A percentile compares a stretch with the other conserved stretches of the same genome.
phyloP scores from a whole-genome alignment of 1,140 invertebrate genomes.

The Hestina assimilis region DNA sequence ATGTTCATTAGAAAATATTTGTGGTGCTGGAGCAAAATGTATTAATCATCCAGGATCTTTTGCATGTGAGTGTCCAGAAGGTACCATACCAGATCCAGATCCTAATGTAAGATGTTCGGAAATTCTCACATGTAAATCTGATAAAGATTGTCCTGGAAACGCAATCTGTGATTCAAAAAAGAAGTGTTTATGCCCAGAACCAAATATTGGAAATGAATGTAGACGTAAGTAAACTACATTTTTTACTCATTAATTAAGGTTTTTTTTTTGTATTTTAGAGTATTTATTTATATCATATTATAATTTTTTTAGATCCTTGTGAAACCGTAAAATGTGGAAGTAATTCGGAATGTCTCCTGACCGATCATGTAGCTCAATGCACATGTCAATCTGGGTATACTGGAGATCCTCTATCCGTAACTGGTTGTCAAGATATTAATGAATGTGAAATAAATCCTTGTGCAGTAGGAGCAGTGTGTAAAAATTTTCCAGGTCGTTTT shows the following conservation, averaged over 20 bases:
- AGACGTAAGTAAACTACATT: constrained; percentile 84
- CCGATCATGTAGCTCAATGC: constrained; percentile 90
- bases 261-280: constrained; percentile 7
- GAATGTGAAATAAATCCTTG: constrained; percentile 91
- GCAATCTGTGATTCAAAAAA: constrained; percentile 88
- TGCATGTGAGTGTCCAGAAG: constrained; percentile 88
- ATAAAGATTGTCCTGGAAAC: constrained; percentile 92
- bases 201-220: constrained; percentile 94
- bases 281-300: constrained; percentile 4
- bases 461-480: constrained; percentile 89
- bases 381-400: constrained; percentile 88
- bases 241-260: too few species aligned
- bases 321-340: constrained; percentile 90
- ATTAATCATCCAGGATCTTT: constrained; percentile 88
- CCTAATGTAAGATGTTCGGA: constrained; percentile 87
- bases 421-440: constrained; percentile 92
- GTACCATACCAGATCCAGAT: constrained; percentile 90
- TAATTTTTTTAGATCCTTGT: constrained; percentile 87
- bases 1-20: constrained; percentile 81
- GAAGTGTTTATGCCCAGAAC: constrained; percentile 92
- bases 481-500: constrained; percentile 91
- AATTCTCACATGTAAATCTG: constrained; percentile 85
- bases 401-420: constrained; percentile 81
- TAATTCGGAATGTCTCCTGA: constrained; percentile 93
- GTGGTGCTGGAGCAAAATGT: constrained; percentile 89